phyloP scores from a whole-genome alignment of 2,113 vertebrate species.

The Hippocampus guttulatus region DNA sequence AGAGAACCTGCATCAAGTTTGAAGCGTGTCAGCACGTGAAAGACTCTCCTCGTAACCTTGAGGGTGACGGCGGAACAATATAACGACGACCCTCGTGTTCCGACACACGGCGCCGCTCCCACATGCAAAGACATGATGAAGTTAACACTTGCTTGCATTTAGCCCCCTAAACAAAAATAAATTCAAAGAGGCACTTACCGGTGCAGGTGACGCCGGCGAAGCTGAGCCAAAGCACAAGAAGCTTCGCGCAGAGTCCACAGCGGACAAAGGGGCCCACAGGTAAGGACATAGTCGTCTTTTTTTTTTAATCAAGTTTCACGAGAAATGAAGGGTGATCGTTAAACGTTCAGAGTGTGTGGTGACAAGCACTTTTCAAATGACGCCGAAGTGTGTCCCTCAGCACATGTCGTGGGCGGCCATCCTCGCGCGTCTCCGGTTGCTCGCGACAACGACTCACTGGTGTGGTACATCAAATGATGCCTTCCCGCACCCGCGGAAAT shows the following conservation, averaged over 20 bases:
- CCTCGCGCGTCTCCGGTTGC: conserved; percentile 67
- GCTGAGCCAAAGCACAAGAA: conserved; percentile 60
- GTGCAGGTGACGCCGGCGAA: conserved; percentile 65
- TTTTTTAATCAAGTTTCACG: conserved; percentile 57
- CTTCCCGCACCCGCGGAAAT: conserved; percentile 27
- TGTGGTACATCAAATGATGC: conserved; percentile 67
- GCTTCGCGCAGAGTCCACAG: conserved; percentile 57
- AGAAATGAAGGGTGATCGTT: conserved; percentile 25
- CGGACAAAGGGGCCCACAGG: conserved; percentile 72
- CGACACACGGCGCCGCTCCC: conserved; percentile 9
- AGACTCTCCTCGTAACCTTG: conserved; percentile 42
- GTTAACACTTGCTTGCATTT: not conserved
- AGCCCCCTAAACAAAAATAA: not conserved
- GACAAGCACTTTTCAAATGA: conserved; percentile 45
- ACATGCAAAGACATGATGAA: conserved; percentile 26
- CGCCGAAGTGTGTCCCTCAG: conserved; percentile 61
- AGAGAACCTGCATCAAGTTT: conserved; percentile 21
- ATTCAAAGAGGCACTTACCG: conserved; percentile 62
- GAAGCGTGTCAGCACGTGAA: conserved; percentile 30
- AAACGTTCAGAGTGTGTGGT: conserved; percentile 48
- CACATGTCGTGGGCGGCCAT: conserved; percentile 63
- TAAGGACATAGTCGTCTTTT: conserved; percentile 61
- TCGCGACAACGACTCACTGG: conserved; percentile 77
- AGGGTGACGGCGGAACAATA: conserved; percentile 27
- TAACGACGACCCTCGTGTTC: conserved; percentile 23